Percentiles rank a stretch among this genome's conserved stretches.
Evolutionary conservation across 1,140 invertebrate genomes (phyloP).

Genomic region (Coelopa frigida): DNA sequence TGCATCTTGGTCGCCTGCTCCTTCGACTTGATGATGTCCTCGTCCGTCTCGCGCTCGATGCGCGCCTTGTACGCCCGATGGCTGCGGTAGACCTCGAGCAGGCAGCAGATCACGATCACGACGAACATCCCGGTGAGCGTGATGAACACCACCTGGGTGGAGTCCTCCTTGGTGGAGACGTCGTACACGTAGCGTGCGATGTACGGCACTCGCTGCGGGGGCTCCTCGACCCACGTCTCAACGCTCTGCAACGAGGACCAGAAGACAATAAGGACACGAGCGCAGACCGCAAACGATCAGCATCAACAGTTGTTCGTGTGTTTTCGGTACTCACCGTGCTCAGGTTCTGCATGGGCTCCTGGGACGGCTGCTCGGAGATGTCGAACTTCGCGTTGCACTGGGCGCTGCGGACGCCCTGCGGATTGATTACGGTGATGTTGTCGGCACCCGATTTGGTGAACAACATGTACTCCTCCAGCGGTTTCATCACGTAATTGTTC

Average conservation of each 20-base stretch:
- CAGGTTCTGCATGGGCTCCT: conserved; percentile 57
- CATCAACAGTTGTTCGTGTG: neutral
- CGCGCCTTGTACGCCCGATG: conserved; percentile 58
- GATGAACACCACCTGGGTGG: conserved; percentile 66
- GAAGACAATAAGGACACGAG: neutral
- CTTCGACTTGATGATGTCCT: conserved; percentile 58
- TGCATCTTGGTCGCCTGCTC: conserved; percentile 57
- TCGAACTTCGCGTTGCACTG: conserved; percentile 72
- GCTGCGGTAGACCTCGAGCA: conserved; percentile 57
- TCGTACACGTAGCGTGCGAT: conserved; percentile 61
- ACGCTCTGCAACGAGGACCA: conserved; percentile 56
- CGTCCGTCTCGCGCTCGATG: conserved; percentile 61
- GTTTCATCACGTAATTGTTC: conserved; percentile 71
- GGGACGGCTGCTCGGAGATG: conserved; percentile 52
- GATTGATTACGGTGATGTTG: conserved; percentile 71
- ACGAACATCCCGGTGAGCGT: conserved; percentile 61
- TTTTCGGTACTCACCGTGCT: conserved; percentile 55
- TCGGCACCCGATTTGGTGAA: conserved; percentile 73
- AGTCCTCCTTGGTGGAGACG: conserved; percentile 66
- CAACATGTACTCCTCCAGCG: conserved; percentile 80
- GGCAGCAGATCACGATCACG: conserved; percentile 55
- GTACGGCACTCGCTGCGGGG: conserved; percentile 64
- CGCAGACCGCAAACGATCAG: neutral
- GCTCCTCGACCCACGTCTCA: conserved; percentile 72
- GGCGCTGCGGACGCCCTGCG: conserved; percentile 73